These are phyloP conservation scores for Microplitis manilae DNA, from an alignment of 2,888 invertebrate species.

Conservation along the genomic window DNA sequence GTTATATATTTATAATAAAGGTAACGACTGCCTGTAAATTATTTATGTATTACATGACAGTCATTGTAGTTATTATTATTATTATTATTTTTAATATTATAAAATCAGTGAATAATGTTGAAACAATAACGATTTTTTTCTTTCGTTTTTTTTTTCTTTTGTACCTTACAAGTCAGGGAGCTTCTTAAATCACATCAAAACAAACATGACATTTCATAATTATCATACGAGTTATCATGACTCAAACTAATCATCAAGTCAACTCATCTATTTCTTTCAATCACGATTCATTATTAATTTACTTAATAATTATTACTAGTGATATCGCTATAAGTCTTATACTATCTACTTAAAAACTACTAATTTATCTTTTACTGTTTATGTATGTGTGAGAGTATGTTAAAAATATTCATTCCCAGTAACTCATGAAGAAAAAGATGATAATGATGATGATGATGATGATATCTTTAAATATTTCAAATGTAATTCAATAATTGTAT, in stretches of 20 bases:
- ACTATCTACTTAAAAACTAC: constrained; percentile 35
- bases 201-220: not conserved
- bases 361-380: not conserved
- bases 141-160: not conserved
- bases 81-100: too few relatives aligned
- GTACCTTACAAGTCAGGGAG: constrained; percentile 13
- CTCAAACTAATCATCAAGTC: not conserved
- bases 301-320: constrained; percentile 33
- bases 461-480: not conserved
- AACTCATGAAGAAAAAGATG: not conserved
- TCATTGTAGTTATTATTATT: too few relatives aligned
- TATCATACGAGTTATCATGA: not conserved
- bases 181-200: constrained; percentile 11
- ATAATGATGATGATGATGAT: not conserved
- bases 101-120: not conserved
- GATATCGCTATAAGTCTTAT: constrained; percentile 51
- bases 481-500: too few relatives aligned
- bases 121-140: not conserved
- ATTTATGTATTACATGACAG: too few relatives aligned
- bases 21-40: too few relatives aligned
- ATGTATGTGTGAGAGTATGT: not conserved
- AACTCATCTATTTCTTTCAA: constrained; percentile 9
- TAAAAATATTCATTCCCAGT: not conserved
- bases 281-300: constrained; percentile 8
- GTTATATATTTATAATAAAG: too few relatives aligned